Evolutionary conservation across 2,113 vertebrate species (phyloP).

Genomic region (Dicentrarchus labrax): DNA sequence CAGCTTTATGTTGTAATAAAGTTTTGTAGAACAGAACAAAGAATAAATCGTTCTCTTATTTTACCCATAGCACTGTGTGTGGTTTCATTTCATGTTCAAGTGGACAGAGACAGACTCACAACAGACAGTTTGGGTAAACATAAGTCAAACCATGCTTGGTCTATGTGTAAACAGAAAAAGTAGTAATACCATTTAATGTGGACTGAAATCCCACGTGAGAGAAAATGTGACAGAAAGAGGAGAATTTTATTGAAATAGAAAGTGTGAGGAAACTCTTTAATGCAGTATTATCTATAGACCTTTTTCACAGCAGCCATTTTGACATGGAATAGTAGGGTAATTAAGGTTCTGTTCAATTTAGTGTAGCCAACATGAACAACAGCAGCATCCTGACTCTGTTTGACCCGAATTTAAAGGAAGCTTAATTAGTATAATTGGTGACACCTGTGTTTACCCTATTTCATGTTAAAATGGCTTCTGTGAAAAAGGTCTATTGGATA

Average conservation of each 20-base stretch:
- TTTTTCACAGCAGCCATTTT: too few relatives aligned
- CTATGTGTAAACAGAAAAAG: background rate
- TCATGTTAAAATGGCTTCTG: too few relatives aligned
- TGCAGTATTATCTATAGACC: background rate
- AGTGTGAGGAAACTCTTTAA: background rate
- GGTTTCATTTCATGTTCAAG: conserved; percentile 31
- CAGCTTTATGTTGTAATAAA: conserved; percentile 87
- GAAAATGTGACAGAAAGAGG: background rate
- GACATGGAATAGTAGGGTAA: too few relatives aligned
- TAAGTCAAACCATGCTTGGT: background rate
- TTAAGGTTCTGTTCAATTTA: too few relatives aligned
- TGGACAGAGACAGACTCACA: background rate
- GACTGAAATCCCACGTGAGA: background rate
- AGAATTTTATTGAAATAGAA: background rate
- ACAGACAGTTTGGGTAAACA: background rate
- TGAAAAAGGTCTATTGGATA: background rate
- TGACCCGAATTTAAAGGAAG: too few relatives aligned
- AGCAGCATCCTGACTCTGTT: too few relatives aligned
- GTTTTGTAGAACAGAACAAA: conserved; percentile 83
- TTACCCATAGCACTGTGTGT: conserved; percentile 39
- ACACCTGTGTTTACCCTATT: too few relatives aligned
- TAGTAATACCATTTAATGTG: too few relatives aligned
- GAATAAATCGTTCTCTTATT: conserved; percentile 71
- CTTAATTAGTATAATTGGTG: too few relatives aligned
- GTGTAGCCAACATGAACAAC: too few relatives aligned